Evolutionary conservation across 2,888 invertebrate genomes (phyloP), one percentile per base, ranked within the genome.

Genomic region (Meteorus cinctellus): DNA sequence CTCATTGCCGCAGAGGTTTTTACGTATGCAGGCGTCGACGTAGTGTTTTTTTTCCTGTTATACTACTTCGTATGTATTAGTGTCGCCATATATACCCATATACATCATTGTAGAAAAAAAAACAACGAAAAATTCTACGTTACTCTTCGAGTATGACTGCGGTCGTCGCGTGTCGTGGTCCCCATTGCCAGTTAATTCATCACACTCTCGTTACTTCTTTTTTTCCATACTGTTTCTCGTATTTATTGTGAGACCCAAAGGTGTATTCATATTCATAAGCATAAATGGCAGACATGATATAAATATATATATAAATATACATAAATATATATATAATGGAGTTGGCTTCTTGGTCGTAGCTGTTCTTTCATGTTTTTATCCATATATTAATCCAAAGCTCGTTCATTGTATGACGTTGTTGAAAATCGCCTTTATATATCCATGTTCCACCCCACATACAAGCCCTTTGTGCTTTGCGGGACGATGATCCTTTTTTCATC

Each of bases 231-330:
- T 19, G n/a, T 55, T n/a, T 45, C 19, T 29, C 27, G 84, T 83
- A 86, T 86, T 86, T 86, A 87, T 87, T 84, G 85, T 82, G 80
- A 79, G 83, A 81, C 83, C 84, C 84, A 75, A 82, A 83, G 84
- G 84, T 83, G 82, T 85, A 86, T 88, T 87, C 88, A 87, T 88
- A 88, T 88, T 87, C 87, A 87, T 88, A 88, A 87, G 85, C 87
- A 86, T 86, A 87, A 87, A 86, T 85, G 84, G 82, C 80, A 78
- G 79, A 80, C 80, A 78, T 79, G 77, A 80, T 78, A 77, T 75
- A 78, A 66, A 75, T 24, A 80, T 79, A 83, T 85, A 82, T 83
- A 24, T 80, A 78, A n/a, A n/a, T 82, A 81, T 80, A 82, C 81
- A 79, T 16, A 31, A n/a, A 59, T 55, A 69, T 36, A 41, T 55